phyloP scores from a whole-genome alignment of 2,113 vertebrate species.

The Lophochroa leadbeateri region DNA sequence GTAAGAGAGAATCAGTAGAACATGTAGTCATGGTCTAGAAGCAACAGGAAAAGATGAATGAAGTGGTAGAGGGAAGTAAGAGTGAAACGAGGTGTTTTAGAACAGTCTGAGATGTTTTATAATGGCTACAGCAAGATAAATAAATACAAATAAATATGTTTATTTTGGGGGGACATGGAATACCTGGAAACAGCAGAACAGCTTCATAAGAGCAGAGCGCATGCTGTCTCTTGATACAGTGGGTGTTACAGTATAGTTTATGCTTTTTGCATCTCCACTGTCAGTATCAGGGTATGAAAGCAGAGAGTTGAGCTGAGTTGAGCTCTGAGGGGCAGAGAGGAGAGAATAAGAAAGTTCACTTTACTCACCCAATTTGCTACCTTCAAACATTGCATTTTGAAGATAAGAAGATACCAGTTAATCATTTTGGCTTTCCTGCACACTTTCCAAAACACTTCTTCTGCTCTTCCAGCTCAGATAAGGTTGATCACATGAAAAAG shows the following conservation, averaged over 20 bases:
- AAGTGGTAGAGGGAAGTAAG: not conserved
- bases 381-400: not conserved
- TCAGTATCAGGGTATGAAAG: not conserved
- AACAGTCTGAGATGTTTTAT: not conserved
- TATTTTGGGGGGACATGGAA: not conserved
- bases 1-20: not conserved
- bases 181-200: not conserved
- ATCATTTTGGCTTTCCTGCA: not conserved
- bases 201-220: not conserved
- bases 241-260: not conserved
- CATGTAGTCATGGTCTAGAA: not conserved
- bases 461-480: not conserved
- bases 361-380: not conserved
- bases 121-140: not conserved
- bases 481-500: not conserved
- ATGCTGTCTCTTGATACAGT: not conserved
- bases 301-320: not conserved
- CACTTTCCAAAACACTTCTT: not conserved
- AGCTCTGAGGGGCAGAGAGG: not conserved
- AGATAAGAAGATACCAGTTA: not conserved
- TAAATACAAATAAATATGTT: not conserved
- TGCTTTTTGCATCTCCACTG: not conserved
- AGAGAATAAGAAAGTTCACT: not conserved
- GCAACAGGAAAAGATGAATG: not conserved
- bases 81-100: not conserved